Evolutionary conservation across 1,140 invertebrate genomes (phyloP).

Genomic region (Nymphalis io): DNA sequence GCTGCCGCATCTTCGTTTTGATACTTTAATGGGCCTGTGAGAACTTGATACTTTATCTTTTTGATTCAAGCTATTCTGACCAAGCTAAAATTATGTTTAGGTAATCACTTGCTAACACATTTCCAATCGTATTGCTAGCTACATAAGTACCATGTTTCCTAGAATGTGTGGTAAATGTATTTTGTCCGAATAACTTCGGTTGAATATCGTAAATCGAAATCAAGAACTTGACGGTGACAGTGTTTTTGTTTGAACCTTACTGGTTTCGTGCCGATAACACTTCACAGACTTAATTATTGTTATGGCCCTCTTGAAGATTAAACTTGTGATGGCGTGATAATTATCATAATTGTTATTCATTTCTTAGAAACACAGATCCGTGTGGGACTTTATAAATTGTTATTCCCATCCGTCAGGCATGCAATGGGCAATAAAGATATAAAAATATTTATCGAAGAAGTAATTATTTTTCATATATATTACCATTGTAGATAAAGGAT

Average conservation of each 20-base stretch:
- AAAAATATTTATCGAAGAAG: constrained; percentile 39
- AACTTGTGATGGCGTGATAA: constrained; percentile 66
- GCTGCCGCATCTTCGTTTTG: constrained; percentile 62
- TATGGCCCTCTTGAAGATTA: constrained; percentile 57
- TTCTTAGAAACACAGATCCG: constrained; percentile 51
- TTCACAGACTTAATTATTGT: constrained; percentile 74
- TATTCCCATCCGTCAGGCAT: constrained; percentile 30
- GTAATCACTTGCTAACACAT: constrained; percentile 18
- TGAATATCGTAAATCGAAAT: constrained; percentile 66
- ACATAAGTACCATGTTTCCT: constrained; percentile 6
- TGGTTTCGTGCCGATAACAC: constrained; percentile 71
- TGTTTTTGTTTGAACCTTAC: constrained; percentile 73
- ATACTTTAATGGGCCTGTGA: constrained; percentile 65
- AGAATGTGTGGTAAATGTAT: not conserved
- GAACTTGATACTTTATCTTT: constrained; percentile 73
- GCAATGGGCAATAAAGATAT: constrained; percentile 40
- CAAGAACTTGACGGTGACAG: constrained; percentile 60
- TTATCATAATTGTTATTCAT: constrained; percentile 73
- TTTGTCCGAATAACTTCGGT: constrained; percentile 39
- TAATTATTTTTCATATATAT: constrained; percentile 39
- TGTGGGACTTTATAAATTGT: constrained; percentile 44
- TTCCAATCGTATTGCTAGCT: constrained; percentile 26
- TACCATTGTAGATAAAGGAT: not conserved
- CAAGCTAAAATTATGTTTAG: constrained; percentile 32
- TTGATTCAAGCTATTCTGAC: constrained; percentile 40